These are phyloP conservation scores for Ammodytes dubius DNA, from an alignment of 2,113 vertebrate genomes.

Conservation along the genomic window DNA sequence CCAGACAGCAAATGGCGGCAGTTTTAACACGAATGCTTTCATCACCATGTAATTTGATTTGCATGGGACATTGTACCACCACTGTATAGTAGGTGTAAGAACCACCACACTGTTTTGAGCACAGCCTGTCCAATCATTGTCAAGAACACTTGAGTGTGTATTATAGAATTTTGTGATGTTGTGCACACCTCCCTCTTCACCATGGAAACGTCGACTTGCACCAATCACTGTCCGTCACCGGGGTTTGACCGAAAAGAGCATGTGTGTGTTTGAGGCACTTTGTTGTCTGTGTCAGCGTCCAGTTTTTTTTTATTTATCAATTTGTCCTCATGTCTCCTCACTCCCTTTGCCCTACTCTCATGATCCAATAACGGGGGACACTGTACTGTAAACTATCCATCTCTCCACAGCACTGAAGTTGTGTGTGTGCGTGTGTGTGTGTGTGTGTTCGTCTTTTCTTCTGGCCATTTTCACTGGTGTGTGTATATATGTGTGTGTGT, in stretches of 20 bases:
- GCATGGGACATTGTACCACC: slow-evolving; percentile 72
- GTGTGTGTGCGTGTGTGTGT: slow-evolving; percentile 8
- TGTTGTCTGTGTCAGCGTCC: slow-evolving; percentile 33
- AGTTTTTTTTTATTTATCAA: slow-evolving; percentile 12
- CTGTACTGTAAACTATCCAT: slow-evolving; percentile 48
- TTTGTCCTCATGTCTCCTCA: slow-evolving; percentile 60
- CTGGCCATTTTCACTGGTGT: not conserved
- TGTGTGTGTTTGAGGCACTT: slow-evolving; percentile 30
- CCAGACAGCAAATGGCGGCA: slow-evolving; percentile 72
- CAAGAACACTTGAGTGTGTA: slow-evolving; percentile 48
- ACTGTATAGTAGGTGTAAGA: not conserved
- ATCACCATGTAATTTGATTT: slow-evolving; percentile 70
- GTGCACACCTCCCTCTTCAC: not conserved
- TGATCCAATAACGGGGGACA: slow-evolving; percentile 5
- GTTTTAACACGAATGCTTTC: slow-evolving; percentile 41
- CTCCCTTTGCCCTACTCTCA: slow-evolving; percentile 30
- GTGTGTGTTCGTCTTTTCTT: not conserved
- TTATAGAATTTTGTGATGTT: not conserved
- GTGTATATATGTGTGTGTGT: not conserved
- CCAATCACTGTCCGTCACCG: slow-evolving; percentile 51
- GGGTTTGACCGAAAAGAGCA: slow-evolving; percentile 54
- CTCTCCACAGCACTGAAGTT: slow-evolving; percentile 61
- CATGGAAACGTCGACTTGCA: slow-evolving; percentile 30
- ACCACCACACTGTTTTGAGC: slow-evolving; percentile 41
- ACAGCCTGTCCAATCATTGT: slow-evolving; percentile 55